Evolutionary conservation across 2,113 vertebrate genomes (phyloP).

Genomic region (Pseudolaguvia tuberculata): DNA sequence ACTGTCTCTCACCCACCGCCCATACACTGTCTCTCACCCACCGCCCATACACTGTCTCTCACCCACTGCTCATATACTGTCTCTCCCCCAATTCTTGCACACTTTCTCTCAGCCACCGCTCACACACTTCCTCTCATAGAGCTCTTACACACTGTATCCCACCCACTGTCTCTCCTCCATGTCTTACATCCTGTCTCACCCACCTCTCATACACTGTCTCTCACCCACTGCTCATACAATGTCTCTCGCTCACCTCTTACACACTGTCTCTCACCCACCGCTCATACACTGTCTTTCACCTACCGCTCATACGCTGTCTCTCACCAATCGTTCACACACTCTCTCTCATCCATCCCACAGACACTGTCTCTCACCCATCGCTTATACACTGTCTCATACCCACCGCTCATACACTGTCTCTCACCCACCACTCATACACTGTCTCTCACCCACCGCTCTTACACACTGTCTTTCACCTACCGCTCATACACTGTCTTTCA

Average conservation of each 20-base stretch:
- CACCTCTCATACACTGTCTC: slow-evolving; percentile 6
- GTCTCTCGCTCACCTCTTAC: slow-evolving; percentile 4
- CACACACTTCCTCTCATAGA: slow-evolving; percentile 43
- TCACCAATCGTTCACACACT: background rate
- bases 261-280: background rate
- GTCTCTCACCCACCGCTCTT: no score
- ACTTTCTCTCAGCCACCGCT: background rate
- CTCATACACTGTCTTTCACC: slow-evolving; percentile 44
- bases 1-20: slow-evolving; percentile 27
- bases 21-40: slow-evolving; percentile 25
- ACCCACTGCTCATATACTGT: no score
- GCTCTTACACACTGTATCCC: no score
- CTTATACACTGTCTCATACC: slow-evolving; percentile 9
- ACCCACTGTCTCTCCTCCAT: slow-evolving; percentile 23
- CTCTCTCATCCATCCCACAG: background rate
- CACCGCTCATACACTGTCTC: no score
- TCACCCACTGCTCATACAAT: slow-evolving; percentile 48
- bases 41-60: slow-evolving; percentile 29
- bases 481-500: no score
- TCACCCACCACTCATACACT: no score
- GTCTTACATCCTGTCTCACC: background rate
- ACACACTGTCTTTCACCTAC: no score
- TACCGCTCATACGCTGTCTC: slow-evolving; percentile 10
- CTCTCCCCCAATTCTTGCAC: slow-evolving; percentile 29
- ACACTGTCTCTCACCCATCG: slow-evolving; percentile 36